Evolutionary conservation across 2,888 invertebrate species (phyloP).

Genomic region (Blastobasis lacticolella): DNA sequence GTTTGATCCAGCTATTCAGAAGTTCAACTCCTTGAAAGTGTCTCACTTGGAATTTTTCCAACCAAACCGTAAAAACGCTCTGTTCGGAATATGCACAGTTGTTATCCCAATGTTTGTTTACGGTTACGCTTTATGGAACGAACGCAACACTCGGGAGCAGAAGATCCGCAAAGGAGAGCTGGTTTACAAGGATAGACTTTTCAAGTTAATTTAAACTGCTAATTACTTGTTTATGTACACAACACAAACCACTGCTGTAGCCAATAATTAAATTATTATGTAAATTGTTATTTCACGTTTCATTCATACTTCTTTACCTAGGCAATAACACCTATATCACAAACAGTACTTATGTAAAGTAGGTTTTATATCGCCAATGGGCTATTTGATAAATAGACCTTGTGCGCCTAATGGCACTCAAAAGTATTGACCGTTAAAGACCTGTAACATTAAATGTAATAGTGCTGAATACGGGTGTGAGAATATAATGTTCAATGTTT

Average conservation of each 20-base stretch:
- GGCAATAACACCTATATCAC: too few relatives aligned
- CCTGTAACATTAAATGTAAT: too few relatives aligned
- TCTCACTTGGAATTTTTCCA: conserved; percentile 79
- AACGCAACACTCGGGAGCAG: conserved; percentile 71
- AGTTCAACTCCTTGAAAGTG: conserved; percentile 82
- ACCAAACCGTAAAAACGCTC: conserved; percentile 74
- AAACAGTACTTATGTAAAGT: too few relatives aligned
- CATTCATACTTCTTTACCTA: too few relatives aligned
- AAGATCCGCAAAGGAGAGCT: conserved; percentile 81
- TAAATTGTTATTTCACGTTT: too few relatives aligned
- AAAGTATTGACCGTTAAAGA: too few relatives aligned
- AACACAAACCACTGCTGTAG: conserved; percentile 4
- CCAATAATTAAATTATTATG: too few relatives aligned
- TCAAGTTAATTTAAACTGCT: conserved; percentile 75
- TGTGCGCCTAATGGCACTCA: too few relatives aligned
- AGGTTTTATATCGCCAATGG: too few relatives aligned
- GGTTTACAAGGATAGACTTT: conserved; percentile 81
- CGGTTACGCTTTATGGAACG: conserved; percentile 67
- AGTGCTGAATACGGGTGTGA: too few relatives aligned
- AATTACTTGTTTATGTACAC: conserved; percentile 3
- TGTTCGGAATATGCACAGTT: conserved; percentile 64
- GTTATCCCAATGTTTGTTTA: conserved; percentile 72
- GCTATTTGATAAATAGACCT: too few relatives aligned
- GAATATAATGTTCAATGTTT: too few relatives aligned
- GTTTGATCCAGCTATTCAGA: conserved; percentile 87